phyloP scores from a whole-genome alignment of 2,888 invertebrate species.

The Saturnia japonica region DNA sequence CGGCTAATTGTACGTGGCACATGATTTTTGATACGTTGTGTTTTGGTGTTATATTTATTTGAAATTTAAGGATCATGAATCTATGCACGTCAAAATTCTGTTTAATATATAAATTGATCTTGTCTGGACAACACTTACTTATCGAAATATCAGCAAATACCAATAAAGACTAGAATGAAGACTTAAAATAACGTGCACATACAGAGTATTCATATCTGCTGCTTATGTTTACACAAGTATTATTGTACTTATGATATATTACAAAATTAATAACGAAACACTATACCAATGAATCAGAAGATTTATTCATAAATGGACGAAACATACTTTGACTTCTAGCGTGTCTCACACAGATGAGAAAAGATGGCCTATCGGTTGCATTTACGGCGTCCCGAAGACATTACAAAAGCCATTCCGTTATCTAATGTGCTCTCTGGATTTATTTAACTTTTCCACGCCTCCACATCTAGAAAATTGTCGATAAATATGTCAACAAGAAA shows the following conservation, averaged over 20 bases:
- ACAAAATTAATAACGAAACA: slow-evolving; percentile 24
- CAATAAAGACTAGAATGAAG: not conserved
- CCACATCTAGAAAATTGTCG: slow-evolving; percentile 73
- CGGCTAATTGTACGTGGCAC: not conserved
- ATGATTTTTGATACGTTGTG: not conserved
- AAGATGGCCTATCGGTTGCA: slow-evolving; percentile 76
- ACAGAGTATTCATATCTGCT: no score
- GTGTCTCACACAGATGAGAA: slow-evolving; percentile 61
- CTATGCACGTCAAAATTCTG: not conserved
- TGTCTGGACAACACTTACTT: not conserved
- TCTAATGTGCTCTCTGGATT: slow-evolving; percentile 78
- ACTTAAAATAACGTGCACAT: not conserved
- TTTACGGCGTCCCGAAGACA: slow-evolving; percentile 80
- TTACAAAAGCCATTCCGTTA: slow-evolving; percentile 80
- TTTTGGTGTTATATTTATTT: not conserved
- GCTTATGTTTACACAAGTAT: not conserved
- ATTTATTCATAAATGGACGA: slow-evolving; percentile 27
- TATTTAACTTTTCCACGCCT: slow-evolving; percentile 80
- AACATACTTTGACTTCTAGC: slow-evolving; percentile 32
- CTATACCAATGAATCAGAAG: not conserved
- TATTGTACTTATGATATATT: not conserved
- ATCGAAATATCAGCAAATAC: not conserved
- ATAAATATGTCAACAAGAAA: slow-evolving; percentile 78
- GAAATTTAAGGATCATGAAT: not conserved
- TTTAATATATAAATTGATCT: not conserved